phyloP scores from a whole-genome alignment of 2,797 vertebrate species.

The Gymnothorax reevesii region DNA sequence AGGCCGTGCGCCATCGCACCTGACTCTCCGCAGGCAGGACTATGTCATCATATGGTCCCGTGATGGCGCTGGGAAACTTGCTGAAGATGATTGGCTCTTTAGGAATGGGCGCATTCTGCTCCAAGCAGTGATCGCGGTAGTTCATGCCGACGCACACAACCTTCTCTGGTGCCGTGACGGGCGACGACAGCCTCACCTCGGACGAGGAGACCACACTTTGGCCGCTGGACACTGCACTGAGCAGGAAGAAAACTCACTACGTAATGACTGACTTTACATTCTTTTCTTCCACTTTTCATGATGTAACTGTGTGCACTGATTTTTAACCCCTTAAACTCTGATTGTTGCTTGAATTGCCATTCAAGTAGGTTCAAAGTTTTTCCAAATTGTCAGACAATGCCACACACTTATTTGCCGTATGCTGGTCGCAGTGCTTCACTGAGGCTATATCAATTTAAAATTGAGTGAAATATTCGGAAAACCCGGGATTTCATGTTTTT shows the following conservation, averaged over 20 bases:
- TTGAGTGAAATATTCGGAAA: no score
- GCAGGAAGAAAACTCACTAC: not conserved
- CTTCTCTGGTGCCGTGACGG: conserved; percentile 82
- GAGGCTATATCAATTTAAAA: no score
- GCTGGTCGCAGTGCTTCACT: no score
- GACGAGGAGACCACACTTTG: conserved; percentile 66
- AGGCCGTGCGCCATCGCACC: conserved; percentile 51
- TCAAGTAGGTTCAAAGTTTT: no score
- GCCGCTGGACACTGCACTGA: conserved; percentile 75
- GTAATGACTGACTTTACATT: not conserved
- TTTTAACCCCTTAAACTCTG: not conserved
- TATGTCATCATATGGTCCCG: conserved; percentile 84
- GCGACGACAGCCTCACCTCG: conserved; percentile 74
- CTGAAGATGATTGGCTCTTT: conserved; percentile 91
- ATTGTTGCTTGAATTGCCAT: no score
- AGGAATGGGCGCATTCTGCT: conserved; percentile 82
- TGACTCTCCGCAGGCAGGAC: conserved; percentile 77
- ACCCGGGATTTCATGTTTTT: no score
- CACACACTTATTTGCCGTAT: no score
- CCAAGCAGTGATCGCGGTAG: conserved; percentile 89
- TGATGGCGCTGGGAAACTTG: conserved; percentile 89
- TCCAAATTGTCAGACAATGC: no score
- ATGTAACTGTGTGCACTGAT: not conserved
- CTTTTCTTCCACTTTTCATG: not conserved
- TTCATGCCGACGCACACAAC: conserved; percentile 94